Percentiles rank a stretch among this genome's conserved stretches.
Conservation (phyloP, 2,888 invertebrate species). For the Alloscopus bannaensis region DNA sequence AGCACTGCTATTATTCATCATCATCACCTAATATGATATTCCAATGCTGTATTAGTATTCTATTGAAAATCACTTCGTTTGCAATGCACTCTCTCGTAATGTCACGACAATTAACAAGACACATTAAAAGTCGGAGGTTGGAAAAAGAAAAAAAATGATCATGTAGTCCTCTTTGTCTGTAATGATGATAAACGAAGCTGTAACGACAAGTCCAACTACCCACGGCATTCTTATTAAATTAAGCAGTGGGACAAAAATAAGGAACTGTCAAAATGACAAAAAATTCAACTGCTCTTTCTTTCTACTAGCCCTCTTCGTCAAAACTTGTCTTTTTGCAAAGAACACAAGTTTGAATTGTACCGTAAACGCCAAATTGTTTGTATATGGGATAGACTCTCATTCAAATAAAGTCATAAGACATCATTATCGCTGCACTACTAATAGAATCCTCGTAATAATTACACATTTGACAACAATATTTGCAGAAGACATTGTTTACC, state of each 20-base stretch:
- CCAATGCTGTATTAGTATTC: slow-evolving; percentile 19
- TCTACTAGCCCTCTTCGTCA: too few relatives aligned
- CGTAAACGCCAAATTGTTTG: too few relatives aligned
- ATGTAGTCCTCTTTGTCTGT: too few relatives aligned
- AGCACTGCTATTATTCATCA: too few relatives aligned
- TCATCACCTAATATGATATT: too few relatives aligned
- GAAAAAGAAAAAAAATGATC: not conserved
- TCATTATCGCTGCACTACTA: slow-evolving; percentile 35
- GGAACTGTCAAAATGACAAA: slow-evolving; percentile 42
- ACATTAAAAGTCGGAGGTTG: slow-evolving; percentile 8
- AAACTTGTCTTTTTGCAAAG: slow-evolving; percentile 26
- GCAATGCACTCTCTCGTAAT: too few relatives aligned
- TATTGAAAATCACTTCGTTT: too few relatives aligned
- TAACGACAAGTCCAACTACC: not conserved
- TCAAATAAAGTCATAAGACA: slow-evolving; percentile 28
- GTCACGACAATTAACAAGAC: slow-evolving; percentile 45
- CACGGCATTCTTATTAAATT: slow-evolving; percentile 9
- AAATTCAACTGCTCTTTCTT: too few relatives aligned
- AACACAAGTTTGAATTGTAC: slow-evolving; percentile 22
- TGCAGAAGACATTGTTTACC: slow-evolving; percentile 36
- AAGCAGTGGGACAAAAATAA: slow-evolving; percentile 20
- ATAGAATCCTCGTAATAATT: slow-evolving; percentile 35
- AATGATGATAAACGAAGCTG: not conserved
- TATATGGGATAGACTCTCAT: too few relatives aligned
- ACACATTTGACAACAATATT: slow-evolving; percentile 38